These are phyloP conservation scores for Apis mellifera DNA, from an alignment of 1,140 invertebrate genomes.

Conservation along the genomic window Amel_HAv3.1 CM009937.2:12751501-12752000, in stretches of 20 bases:
- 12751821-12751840: conserved; percentile 8
- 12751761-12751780: neutral
- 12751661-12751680: neutral
- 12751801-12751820: conserved; percentile 41
- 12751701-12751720: neutral
- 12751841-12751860: conserved; percentile 30
- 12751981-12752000: conserved; percentile 12
- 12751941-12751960: conserved; percentile 25
- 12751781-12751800: conserved; percentile 17
- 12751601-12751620: neutral
- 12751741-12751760: neutral
- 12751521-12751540: conserved; percentile 9
- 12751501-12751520: conserved; percentile 12
- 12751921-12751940: conserved; percentile 52
- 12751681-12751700: neutral
- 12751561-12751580: conserved; percentile 3
- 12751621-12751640: neutral
- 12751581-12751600: neutral
- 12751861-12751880: conserved; percentile 40
- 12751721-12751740: neutral
- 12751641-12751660: neutral
- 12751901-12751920: conserved; percentile 40
- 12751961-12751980: conserved; percentile 35
- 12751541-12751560: neutral
- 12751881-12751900: conserved; percentile 24